Percentiles rank a stretch among this genome's conserved stretches.
phyloP scores from a whole-genome alignment of 2,113 vertebrate species.

The Xiphorhynchus elegans region DNA sequence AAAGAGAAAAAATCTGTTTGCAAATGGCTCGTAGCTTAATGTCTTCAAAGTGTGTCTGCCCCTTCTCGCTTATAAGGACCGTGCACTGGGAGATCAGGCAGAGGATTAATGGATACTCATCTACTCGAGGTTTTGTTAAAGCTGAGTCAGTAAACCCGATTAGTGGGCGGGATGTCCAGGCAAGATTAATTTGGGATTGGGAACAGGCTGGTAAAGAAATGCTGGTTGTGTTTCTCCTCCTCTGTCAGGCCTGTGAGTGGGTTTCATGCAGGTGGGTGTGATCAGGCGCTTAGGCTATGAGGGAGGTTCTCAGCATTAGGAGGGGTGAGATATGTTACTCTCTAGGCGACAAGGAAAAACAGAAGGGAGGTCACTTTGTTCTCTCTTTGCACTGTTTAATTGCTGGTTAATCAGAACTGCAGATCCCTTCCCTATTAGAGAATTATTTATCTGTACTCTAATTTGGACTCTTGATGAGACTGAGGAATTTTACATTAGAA shows the following conservation, averaged over 20 bases:
- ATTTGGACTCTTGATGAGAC: neutral
- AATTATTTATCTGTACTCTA: neutral
- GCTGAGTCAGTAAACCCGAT: neutral
- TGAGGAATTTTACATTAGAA: neutral
- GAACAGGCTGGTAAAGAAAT: neutral
- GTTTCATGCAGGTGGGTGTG: neutral
- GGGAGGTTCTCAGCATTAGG: neutral
- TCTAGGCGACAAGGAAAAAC: neutral
- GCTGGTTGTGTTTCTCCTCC: neutral
- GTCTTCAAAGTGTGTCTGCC: neutral
- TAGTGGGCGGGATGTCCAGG: neutral
- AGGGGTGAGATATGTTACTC: neutral
- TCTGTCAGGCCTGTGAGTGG: neutral
- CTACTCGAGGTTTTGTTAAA: neutral
- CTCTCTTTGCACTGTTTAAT: neutral
- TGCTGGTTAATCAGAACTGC: neutral
- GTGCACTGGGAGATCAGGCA: neutral
- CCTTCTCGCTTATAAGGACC: neutral
- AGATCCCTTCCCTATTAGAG: neutral
- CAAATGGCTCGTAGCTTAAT: neutral
- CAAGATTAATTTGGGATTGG: neutral
- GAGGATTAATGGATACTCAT: constrained; percentile 8
- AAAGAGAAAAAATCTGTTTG: constrained; percentile 18
- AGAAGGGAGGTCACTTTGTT: neutral
- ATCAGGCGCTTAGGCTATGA: neutral